These are phyloP conservation scores for Hipposideros armiger DNA, from an alignment of 2,113 vertebrate genomes.

Conservation along the genomic window DNA sequence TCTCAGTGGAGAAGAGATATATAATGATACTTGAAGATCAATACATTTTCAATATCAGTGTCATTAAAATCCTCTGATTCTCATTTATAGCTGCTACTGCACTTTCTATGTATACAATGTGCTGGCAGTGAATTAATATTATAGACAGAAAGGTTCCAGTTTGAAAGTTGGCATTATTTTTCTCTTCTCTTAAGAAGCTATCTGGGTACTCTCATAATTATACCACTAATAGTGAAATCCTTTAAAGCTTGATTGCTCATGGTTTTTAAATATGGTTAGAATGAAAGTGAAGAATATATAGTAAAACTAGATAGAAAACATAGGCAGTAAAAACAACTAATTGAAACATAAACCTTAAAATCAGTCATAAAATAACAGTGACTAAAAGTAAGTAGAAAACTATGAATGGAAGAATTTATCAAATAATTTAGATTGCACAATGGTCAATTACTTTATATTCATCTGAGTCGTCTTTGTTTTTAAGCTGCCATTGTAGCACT, in stretches of 20 bases:
- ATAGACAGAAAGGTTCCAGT: not conserved
- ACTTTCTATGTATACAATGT: not conserved
- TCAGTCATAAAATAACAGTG: not conserved
- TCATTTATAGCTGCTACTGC: not conserved
- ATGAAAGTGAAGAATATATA: conserved; percentile 38
- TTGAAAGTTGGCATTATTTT: conserved; percentile 52
- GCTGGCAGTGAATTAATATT: conserved; percentile 13
- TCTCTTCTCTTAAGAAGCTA: conserved; percentile 47
- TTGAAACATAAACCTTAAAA: not conserved
- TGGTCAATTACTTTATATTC: not conserved
- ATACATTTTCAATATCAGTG: not conserved
- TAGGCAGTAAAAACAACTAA: not conserved
- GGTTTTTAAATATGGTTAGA: conserved; percentile 62
- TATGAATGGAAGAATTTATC: not conserved
- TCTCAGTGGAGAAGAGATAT: not conserved
- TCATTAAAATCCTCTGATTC: not conserved
- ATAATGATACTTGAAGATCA: not conserved
- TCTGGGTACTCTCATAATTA: conserved; percentile 69
- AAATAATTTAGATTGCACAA: not conserved
- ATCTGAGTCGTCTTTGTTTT: not conserved
- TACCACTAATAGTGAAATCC: conserved; percentile 18
- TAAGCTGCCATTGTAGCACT: not conserved
- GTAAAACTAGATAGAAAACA: conserved; percentile 44
- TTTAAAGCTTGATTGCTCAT: conserved; percentile 70
- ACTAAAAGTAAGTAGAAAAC: conserved; percentile 25